These are phyloP conservation scores for Philereme transversata DNA, from an alignment of 2,888 invertebrate genomes.

Conservation along the genomic window DNA sequence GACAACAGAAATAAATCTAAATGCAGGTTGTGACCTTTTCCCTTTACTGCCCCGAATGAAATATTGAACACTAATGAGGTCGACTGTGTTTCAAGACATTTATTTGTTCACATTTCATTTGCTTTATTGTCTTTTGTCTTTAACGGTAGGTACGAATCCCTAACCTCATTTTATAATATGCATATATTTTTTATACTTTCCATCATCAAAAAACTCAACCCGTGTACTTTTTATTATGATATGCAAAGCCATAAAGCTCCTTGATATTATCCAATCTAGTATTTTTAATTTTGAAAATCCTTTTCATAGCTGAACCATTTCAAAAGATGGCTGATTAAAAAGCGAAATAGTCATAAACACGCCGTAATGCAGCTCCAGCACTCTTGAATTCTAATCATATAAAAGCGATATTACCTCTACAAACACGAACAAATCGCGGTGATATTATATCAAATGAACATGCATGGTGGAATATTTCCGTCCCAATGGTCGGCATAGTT, in stretches of 20 bases:
- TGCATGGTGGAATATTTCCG: conserved; percentile 3
- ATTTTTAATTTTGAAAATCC: too few relatives aligned
- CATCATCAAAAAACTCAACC: too few relatives aligned
- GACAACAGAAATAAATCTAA: conserved; percentile 16
- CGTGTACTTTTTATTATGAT: too few relatives aligned
- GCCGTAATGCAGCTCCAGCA: conserved; percentile 3
- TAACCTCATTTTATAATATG: too few relatives aligned
- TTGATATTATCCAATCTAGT: too few relatives aligned
- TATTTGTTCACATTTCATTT: not conserved
- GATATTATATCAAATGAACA: conserved; percentile 6
- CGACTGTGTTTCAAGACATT: not conserved
- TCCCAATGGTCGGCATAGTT: not conserved
- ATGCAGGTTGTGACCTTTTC: conserved; percentile 18
- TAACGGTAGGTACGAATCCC: too few relatives aligned
- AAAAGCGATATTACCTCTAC: not conserved
- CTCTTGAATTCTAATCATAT: conserved; percentile 1
- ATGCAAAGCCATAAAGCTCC: too few relatives aligned
- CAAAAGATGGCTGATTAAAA: conserved; percentile 11
- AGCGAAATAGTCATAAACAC: not conserved
- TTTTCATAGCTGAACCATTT: not conserved
- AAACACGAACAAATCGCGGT: conserved; percentile 1
- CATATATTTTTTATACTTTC: too few relatives aligned
- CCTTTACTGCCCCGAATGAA: conserved; percentile 1
- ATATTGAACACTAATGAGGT: conserved; percentile 1
- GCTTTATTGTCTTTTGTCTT: too few relatives aligned